Evolutionary conservation across 2,888 invertebrate species (phyloP).

Genomic region (Lasioglossum vierecki): DNA sequence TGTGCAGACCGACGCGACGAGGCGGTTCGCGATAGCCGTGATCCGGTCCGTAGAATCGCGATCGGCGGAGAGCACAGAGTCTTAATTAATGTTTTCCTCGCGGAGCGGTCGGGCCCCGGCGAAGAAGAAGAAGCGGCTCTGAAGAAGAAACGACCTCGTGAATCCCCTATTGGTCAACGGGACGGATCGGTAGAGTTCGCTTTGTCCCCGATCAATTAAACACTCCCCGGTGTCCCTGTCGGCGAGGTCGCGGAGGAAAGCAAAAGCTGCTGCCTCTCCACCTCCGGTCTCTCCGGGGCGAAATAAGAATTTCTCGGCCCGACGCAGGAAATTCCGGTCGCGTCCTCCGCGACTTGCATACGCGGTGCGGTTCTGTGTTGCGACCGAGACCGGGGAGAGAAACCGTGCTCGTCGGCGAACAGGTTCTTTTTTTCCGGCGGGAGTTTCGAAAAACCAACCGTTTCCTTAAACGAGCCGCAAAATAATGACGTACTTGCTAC

Average conservation of each 20-base stretch:
- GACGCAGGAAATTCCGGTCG: conserved; percentile 71
- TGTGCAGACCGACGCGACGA: background rate
- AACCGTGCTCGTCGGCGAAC: conserved; percentile 16
- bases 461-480: conserved; percentile 71
- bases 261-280: background rate
- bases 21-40: conserved; percentile 44
- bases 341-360: conserved; percentile 53
- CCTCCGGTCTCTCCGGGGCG: conserved; percentile 3
- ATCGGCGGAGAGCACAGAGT: conserved; percentile 46
- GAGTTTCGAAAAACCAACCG: conserved; percentile 66
- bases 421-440: conserved; percentile 43
- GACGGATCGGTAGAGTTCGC: conserved; percentile 46
- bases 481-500: conserved; percentile 73
- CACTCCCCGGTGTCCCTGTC: conserved; percentile 31
- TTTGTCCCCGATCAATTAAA: conserved; percentile 68
- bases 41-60: conserved; percentile 44
- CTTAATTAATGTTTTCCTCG: conserved; percentile 69
- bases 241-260: conserved; percentile 9
- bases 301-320: conserved; percentile 57
- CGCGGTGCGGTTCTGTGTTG: background rate
- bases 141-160: conserved; percentile 54
- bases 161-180: conserved; percentile 61
- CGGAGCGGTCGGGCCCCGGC: conserved; percentile 10
- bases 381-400: background rate
- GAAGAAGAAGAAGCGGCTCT: conserved; percentile 29